Conservation (phyloP, 1,140 invertebrate species). For the Oedothorax gibbosus region DNA sequence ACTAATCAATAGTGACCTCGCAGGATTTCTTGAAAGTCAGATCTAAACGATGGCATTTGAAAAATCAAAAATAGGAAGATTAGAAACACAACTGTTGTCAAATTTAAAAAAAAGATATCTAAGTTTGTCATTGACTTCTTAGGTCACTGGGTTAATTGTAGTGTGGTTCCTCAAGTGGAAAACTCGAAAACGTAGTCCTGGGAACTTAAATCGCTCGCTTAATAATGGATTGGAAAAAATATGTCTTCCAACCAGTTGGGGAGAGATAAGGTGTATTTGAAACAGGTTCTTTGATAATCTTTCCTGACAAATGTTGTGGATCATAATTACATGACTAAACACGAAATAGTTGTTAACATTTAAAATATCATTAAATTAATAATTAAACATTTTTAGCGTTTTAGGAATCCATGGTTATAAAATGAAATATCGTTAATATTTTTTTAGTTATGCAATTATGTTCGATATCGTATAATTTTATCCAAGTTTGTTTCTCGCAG, state of each 20-base stretch:
- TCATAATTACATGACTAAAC: not conserved
- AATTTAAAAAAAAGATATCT: not conserved
- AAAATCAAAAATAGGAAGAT: not conserved
- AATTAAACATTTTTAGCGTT: too few species aligned
- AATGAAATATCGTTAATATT: too few species aligned
- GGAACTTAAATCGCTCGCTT: not conserved
- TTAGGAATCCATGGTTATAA: too few species aligned
- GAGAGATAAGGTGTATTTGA: not conserved
- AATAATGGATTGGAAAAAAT: not conserved
- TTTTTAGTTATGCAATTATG: too few species aligned
- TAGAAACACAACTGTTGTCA: not conserved
- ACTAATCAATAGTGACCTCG: slow-evolving; percentile 32
- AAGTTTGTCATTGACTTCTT: not conserved
- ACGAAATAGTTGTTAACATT: too few species aligned
- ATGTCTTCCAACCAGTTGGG: not conserved
- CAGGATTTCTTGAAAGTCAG: not conserved
- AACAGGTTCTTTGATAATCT: slow-evolving; percentile 1
- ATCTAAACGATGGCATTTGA: not conserved
- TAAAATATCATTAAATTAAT: too few species aligned
- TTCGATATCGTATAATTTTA: too few species aligned
- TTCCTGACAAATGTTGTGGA: not conserved
- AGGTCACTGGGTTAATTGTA: slow-evolving; percentile 40
- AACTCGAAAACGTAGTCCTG: not conserved
- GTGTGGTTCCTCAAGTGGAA: slow-evolving; percentile 3
- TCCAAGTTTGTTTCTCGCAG: too few species aligned